Percentiles rank a stretch among this genome's conserved stretches.
Conservation (phyloP, 1,140 invertebrate genomes). For the Drosophila jambulina region DNA sequence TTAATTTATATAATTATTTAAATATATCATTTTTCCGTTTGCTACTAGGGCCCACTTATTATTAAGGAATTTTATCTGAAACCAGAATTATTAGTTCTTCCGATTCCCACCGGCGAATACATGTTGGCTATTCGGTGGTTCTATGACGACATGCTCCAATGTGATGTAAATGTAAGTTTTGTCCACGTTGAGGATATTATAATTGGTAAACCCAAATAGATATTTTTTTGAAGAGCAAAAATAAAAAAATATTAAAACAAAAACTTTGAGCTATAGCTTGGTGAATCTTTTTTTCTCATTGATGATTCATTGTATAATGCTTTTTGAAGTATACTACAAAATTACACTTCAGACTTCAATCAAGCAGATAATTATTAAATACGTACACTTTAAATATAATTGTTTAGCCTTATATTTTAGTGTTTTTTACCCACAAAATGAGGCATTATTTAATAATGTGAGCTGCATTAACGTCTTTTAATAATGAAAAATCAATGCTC, state of each 20-base stretch:
- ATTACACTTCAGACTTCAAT: neutral
- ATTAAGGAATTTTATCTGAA: neutral
- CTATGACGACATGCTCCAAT: neutral
- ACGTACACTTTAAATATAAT: neutral
- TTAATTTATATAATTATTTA: neutral
- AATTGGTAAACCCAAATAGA: neutral
- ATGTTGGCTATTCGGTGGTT: neutral
- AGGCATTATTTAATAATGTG: neutral
- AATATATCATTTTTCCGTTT: neutral
- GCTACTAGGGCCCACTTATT: neutral
- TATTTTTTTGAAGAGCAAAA: no score
- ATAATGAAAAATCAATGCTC: no score
- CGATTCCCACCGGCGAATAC: neutral
- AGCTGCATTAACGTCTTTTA: neutral
- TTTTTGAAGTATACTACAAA: neutral
- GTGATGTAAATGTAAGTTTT: neutral
- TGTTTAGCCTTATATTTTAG: neutral
- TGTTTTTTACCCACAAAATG: neutral
- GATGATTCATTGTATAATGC: neutral
- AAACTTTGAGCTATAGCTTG: neutral
- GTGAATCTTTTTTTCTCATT: neutral
- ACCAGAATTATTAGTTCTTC: neutral
- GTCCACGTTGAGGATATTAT: neutral
- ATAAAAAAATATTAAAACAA: neutral
- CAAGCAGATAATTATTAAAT: neutral